A percentile compares a stretch with the other conserved stretches of the same genome.
phyloP scores from a whole-genome alignment of 37 sponge, comb jelly and placozoan species.

The Ianthella basta region DNA sequence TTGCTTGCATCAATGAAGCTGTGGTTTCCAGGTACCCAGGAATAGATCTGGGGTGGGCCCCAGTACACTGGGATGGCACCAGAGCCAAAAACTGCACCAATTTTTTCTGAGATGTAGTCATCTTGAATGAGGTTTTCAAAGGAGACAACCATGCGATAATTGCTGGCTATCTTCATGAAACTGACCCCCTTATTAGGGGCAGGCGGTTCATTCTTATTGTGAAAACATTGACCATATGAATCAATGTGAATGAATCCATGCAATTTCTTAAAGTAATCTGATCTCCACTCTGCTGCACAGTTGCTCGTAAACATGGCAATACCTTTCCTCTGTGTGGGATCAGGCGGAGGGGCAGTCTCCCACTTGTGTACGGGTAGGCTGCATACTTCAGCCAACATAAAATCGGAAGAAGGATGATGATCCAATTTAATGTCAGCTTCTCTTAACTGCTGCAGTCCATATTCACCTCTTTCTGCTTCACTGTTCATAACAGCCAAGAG shows the following conservation, averaged over 20 bases:
- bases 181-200: neutral
- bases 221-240: neutral
- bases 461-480: too few species aligned
- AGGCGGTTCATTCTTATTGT: neutral
- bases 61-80: neutral
- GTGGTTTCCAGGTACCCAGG: conserved; percentile 11
- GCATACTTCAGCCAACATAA: too few species aligned
- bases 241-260: neutral
- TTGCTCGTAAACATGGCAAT: too few species aligned
- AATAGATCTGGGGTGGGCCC: neutral
- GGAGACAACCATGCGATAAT: neutral
- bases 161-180: neutral
- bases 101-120: neutral
- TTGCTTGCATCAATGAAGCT: neutral
- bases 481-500: too few species aligned
- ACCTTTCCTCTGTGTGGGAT: too few species aligned
- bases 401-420: too few species aligned
- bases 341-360: too few species aligned
- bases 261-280: neutral
- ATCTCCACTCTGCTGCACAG: neutral
- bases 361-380: too few species aligned
- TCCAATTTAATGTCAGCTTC: too few species aligned
- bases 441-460: too few species aligned
- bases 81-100: neutral
- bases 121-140: neutral